These are phyloP conservation scores for Ernsta delagoae DNA, from an alignment of 2,888 invertebrate genomes.

Conservation along the genomic window DNA sequence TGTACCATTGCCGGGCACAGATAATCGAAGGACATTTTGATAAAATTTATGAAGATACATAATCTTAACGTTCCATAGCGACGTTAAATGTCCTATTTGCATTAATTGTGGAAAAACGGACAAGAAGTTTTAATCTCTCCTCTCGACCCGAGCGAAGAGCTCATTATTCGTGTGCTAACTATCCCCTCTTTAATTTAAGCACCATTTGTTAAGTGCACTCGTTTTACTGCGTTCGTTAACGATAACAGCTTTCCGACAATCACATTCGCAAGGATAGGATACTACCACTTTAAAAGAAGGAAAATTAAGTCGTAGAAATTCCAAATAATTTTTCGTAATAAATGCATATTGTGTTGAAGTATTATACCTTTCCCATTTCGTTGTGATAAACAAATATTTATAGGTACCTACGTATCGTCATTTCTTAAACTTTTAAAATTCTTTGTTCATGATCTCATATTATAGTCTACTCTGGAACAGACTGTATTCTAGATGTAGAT, in stretches of 20 bases:
- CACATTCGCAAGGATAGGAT: conserved; percentile 27
- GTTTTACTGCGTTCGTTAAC: conserved; percentile 53
- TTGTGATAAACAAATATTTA: too few species aligned
- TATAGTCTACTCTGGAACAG: too few species aligned
- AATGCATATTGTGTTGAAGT: too few species aligned
- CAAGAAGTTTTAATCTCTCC: conserved; percentile 39
- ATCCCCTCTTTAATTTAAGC: conserved; percentile 52
- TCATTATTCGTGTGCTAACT: conserved; percentile 43
- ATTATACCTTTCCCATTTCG: too few species aligned
- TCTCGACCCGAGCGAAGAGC: conserved; percentile 37
- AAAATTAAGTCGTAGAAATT: not conserved
- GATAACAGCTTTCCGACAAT: conserved; percentile 43
- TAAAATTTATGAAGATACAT: not conserved
- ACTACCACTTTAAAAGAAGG: not conserved
- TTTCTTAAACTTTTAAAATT: too few species aligned
- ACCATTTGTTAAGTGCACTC: conserved; percentile 57
- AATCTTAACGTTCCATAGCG: not conserved
- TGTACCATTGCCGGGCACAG: too few species aligned
- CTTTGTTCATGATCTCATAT: too few species aligned
- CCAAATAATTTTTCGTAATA: too few species aligned
- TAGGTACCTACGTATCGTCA: too few species aligned
- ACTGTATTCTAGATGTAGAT: too few species aligned
- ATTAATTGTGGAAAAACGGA: conserved; percentile 2
- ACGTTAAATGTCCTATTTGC: not conserved
- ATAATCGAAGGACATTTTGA: too few species aligned